Conservation (phyloP, 1,140 invertebrate species). For the Sipha flava region DNA sequence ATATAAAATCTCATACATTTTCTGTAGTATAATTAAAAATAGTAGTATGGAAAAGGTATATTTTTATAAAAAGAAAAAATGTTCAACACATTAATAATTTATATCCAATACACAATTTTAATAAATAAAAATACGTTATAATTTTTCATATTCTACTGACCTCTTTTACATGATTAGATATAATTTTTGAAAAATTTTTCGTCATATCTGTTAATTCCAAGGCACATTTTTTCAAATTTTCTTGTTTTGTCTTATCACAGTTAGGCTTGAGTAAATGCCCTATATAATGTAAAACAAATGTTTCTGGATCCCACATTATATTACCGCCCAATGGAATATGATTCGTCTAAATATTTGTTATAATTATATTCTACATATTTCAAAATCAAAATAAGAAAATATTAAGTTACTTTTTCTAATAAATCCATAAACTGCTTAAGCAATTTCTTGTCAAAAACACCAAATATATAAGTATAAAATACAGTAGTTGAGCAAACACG, state of each 20-base stretch:
- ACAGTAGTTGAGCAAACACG: slow-evolving; percentile 16
- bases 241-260: not conserved
- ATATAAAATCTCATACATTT: no score
- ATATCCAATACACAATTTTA: no score
- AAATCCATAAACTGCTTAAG: slow-evolving; percentile 15
- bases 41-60: no score
- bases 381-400: not conserved
- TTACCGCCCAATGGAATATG: slow-evolving; percentile 23
- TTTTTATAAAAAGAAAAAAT: no score
- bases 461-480: slow-evolving; percentile 27
- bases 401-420: slow-evolving; percentile 15
- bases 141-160: not conserved
- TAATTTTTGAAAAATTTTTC: slow-evolving; percentile 3
- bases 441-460: slow-evolving; percentile 24
- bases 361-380: not conserved
- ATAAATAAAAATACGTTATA: no score
- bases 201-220: not conserved
- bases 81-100: no score
- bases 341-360: not conserved
- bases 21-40: no score
- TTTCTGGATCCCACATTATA: slow-evolving; percentile 26
- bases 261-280: slow-evolving; percentile 10
- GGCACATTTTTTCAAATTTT: not conserved
- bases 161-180: not conserved
- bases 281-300: slow-evolving; percentile 17